phyloP scores from a whole-genome alignment of 2,113 vertebrate species.

The Sclerurus mexicanus region DNA sequence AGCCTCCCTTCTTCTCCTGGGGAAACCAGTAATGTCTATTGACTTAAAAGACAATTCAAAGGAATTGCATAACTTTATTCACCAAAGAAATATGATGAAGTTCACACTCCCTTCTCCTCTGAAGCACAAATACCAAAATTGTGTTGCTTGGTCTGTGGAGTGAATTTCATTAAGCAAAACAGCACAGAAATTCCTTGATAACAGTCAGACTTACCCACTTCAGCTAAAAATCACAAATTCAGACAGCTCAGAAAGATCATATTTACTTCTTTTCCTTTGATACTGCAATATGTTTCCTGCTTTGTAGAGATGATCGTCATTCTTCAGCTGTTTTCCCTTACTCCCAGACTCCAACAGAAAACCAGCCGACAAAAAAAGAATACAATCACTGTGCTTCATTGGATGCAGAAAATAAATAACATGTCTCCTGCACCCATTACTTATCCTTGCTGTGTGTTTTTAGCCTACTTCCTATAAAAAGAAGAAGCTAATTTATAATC shows the following conservation, averaged over 20 bases:
- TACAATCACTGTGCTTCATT: background rate
- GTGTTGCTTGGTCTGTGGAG: background rate
- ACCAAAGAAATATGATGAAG: background rate
- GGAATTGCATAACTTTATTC: background rate
- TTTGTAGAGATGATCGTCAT: background rate
- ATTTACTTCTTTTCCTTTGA: background rate
- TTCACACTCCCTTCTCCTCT: background rate
- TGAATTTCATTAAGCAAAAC: slow-evolving; percentile 3
- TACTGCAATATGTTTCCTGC: background rate
- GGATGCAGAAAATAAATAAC: slow-evolving; percentile 50
- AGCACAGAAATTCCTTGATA: background rate
- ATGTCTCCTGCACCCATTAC: slow-evolving; percentile 31
- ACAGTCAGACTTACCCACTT: background rate
- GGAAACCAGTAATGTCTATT: background rate
- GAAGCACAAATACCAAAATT: background rate
- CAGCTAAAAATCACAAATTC: background rate
- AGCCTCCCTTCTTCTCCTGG: background rate
- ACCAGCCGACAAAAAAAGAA: background rate
- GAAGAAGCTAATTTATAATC: slow-evolving; percentile 61
- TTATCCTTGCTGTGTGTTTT: slow-evolving; percentile 48
- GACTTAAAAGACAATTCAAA: background rate
- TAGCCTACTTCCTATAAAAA: slow-evolving; percentile 37
- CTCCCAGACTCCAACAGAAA: background rate
- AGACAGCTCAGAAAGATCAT: background rate
- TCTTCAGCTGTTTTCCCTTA: background rate